Evolutionary conservation across 2,888 invertebrate species (phyloP), one percentile per base, ranked within the genome.

Genomic region (Dasysyrphus tricinctus): DNA sequence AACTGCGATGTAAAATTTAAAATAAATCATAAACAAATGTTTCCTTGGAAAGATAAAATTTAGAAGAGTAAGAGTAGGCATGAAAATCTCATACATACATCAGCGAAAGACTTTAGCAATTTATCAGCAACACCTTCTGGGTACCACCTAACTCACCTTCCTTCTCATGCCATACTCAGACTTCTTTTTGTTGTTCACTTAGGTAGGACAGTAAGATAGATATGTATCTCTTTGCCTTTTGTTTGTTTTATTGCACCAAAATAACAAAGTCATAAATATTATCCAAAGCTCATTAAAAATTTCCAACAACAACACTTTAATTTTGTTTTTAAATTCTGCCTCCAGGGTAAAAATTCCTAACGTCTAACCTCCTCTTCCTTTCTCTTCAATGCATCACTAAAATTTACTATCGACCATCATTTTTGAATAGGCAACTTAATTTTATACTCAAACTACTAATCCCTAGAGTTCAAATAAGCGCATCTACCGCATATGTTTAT

Each of bases 351-450:
- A 49, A 11, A 49, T 49, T 9, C 29, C 32, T 32, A 32, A 32
- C 32, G 1, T 12, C 16, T 34, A n/a, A 57, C 34, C n/a, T 16
- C 5, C 24, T 24, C 24, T n/a, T 42, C 32, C 12, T 24, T 49
- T 57, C 57, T 57, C 19, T 61, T 42, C 24, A 14, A 29, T 44
- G n/a, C 32, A 29, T 29, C n/a, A 39, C 12, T 19, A 63, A 44
- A 44, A 11, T 63, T 11, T 24, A 11, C 14, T 42, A 16, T n/a
- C 47, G 47, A 16, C 47, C 59, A 24, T 73, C 5, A 29, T 37
- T 67, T 42, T 69, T 51, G 44, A 61, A 69, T 47, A 47, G 19
- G 1, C 63, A 79, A 80, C 67, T 84, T 59, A 59, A 76, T 80
- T 84, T 72, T 54, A 75, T 80, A 54, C 29, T 54, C 39, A 29